A percentile compares a stretch with the other conserved stretches of the same genome.
Evolutionary conservation across 2,888 invertebrate species (phyloP).

Genomic region (Nomada lathburiana): DNA sequence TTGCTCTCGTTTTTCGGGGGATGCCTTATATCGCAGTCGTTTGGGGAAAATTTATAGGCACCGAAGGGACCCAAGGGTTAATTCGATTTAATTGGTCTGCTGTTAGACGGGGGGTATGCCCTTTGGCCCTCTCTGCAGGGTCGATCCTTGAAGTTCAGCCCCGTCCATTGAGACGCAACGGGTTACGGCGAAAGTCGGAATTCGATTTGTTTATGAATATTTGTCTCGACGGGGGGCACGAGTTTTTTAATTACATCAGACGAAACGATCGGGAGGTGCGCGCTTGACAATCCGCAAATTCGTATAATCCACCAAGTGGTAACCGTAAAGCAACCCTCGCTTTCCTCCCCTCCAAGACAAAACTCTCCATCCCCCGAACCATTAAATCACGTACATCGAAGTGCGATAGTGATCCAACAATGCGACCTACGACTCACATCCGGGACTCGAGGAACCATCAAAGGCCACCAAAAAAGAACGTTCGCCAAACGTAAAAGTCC

Average conservation of each 20-base stretch:
- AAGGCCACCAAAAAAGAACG: neutral
- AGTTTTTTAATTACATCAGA: too few relatives aligned
- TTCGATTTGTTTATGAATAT: too few relatives aligned
- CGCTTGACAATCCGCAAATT: too few relatives aligned
- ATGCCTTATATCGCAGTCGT: constrained; percentile 5
- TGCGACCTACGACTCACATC: neutral
- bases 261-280: too few relatives aligned
- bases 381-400: neutral
- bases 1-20: constrained; percentile 45
- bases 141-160: too few relatives aligned
- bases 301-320: too few relatives aligned
- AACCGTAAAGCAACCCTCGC: neutral
- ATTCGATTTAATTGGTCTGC: too few relatives aligned
- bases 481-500: neutral
- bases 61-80: neutral
- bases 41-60: constrained; percentile 14
- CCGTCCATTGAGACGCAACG: too few relatives aligned
- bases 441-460: neutral
- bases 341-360: neutral
- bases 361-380: neutral
- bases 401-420: neutral
- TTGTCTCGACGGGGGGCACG: too few relatives aligned
- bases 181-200: neutral
- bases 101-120: too few relatives aligned
- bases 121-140: too few relatives aligned